phyloP scores from a whole-genome alignment of 35 echinoderm and acorn worm genomes.

The Heliocidaris erythrogramma region DNA sequence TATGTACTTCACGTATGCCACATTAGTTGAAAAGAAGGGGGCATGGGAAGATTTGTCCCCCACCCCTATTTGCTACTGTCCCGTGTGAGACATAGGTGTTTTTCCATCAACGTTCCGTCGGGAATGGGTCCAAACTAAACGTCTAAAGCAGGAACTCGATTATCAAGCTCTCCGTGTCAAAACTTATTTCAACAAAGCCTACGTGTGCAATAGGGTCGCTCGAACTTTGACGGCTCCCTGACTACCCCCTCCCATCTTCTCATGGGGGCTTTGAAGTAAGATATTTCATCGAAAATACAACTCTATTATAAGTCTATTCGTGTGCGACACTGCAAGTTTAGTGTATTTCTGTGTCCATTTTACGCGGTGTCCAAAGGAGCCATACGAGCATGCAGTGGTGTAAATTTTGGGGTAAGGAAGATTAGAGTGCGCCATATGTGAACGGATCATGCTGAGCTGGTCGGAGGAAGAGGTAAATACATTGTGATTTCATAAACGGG shows the following conservation, averaged over 20 bases:
- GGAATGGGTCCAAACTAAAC: not conserved
- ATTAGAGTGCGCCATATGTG: not conserved
- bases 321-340: not conserved
- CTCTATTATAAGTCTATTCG: not conserved
- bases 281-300: not conserved
- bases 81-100: conserved; percentile 6
- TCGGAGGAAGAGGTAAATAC: not conserved
- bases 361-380: not conserved
- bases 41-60: no score
- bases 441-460: not conserved
- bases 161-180: not conserved
- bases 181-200: not conserved
- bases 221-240: not conserved
- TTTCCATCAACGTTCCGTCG: not conserved
- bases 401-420: not conserved
- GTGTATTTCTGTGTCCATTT: not conserved
- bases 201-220: not conserved
- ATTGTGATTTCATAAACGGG: not conserved
- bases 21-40: no score
- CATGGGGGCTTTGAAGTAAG: not conserved
- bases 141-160: not conserved
- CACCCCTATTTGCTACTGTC: not conserved
- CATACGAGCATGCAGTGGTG: not conserved
- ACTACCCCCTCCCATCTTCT: not conserved
- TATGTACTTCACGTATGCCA: no score